Evolutionary conservation across 1,140 invertebrate species (phyloP), one percentile per base, ranked within the genome.

Genomic region (Magallana ariakensis): DNA sequence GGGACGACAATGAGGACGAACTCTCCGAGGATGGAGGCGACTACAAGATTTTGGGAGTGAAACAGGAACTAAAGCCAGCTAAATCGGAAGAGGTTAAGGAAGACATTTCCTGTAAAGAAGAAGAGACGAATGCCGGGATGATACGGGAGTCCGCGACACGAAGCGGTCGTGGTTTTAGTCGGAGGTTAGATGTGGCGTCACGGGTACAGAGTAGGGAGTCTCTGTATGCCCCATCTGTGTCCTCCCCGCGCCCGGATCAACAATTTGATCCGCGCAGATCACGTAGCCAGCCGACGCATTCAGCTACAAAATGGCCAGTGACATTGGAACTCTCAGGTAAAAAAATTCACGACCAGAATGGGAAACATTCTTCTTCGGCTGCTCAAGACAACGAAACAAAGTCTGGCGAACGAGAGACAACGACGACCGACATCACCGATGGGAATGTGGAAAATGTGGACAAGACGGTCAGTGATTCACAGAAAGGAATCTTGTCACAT

Each of bases 301-400:
- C 75, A 22, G 82, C 75, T 13, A 70, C 62, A 66, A 62, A 87
- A 70, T 87, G 83, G 83, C 85, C 85, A 11, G 85, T 75, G 11
- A 58, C 62, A 5, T 75, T 85, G 58, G 75, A 86, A 84, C 83
- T 87, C 10, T 85, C 88, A 19, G 85, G 85, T 0, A 87, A 22
- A 85, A 87, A 87, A 55, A 82, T 85, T n/a, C 53, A 60, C 4
- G 88, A 89, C 33, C 58, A 66, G 13, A 83, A 57, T 1, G 53
- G 54, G 4, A 53, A 62, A 11, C 33, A 22, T 83, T 55, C 22
- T 6, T 54, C 53, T 2, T 46, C 33, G 2, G 33, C 33, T 46
- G 33, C 33, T 1, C 22, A 82, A 82, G 80, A 54, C 15, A 82
- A 56, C 46, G 80, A 82, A 56, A n/a, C 15, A 7, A 80, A 75